Base-by-base conservation (phyloP, 2,113 vertebrate genomes). In the Saguinus midas region DNA sequence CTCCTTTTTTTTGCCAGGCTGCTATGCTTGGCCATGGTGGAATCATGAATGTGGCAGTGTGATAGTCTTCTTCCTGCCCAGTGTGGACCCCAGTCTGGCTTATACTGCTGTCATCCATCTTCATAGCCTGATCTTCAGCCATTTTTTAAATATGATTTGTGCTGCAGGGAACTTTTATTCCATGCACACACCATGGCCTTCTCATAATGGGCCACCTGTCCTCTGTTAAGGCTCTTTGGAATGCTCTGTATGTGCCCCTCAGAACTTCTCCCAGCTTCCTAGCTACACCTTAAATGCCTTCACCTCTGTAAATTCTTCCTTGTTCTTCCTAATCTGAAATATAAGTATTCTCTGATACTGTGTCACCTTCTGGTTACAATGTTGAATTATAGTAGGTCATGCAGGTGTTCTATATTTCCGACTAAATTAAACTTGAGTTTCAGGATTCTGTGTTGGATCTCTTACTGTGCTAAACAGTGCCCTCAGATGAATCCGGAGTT, bases 191-290 rank as follows among this genome's bases (percentile, higher is more conserved):
- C 4, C 8, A 13, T 48, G 32, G 11, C 29, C 37, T 64, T 48
- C 58, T 55, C 10, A 7, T 9, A 3, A 17, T 0, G 1, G 10
- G 4, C 45, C 8, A 8, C 20, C 23, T 27, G 17, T 55, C 5
- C 32, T 29, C 11, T 45, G 3, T 58, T 86, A 50, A 1, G 80
- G 8, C 75, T 93, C 2, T 32, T 29, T 20, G 8, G 4, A 20
- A 13, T 37, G 61, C 25, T 86, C 37, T 81, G 18, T 57, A 25
- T 40, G 35, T 70, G 5, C 17, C 21, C 8, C 43, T 84, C 9
- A 43, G 79, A 25, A 45, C 80, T 70, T 75, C 10, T 83, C 57
- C 5, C 20, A 10, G 20, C n/a, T 66, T 61, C 25, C 8, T 25
- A 76, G 40, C 17, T 13, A 17, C 7, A 32, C 29, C 8, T 55